Percentiles rank a stretch among this genome's conserved stretches.
phyloP scores from a whole-genome alignment of 2,113 vertebrate genomes.

The Ginglymostoma cirratum region DNA sequence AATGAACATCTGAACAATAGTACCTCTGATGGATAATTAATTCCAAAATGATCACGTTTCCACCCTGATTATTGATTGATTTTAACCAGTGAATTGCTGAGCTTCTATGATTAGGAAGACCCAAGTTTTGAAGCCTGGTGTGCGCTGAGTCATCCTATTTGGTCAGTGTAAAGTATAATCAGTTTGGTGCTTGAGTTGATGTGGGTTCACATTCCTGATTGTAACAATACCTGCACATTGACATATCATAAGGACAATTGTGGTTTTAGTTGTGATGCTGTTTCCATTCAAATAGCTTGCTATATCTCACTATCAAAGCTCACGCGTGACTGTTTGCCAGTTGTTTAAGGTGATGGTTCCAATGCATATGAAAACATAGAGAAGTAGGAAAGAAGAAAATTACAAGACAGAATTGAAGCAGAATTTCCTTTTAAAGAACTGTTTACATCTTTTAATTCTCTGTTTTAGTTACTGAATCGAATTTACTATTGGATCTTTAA shows the following conservation, averaged over 20 bases:
- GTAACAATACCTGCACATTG: not conserved
- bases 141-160: not conserved
- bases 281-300: not conserved
- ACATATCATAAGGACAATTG: not conserved
- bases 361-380: not conserved
- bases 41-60: not conserved
- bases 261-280: not conserved
- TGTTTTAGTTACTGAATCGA: not conserved
- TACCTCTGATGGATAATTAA: not conserved
- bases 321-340: not conserved
- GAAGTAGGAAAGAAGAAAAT: not conserved
- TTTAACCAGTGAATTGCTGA: not conserved
- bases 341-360: not conserved
- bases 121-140: not conserved
- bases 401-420: not conserved
- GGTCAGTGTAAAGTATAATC: not conserved
- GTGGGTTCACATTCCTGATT: not conserved
- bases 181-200: not conserved
- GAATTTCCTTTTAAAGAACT: not conserved
- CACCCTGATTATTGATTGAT: not conserved
- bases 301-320: not conserved
- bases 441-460: not conserved
- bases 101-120: not conserved
- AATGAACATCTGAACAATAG: constrained; percentile 4
- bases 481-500: not conserved